These are phyloP conservation scores for Anoplolepis gracilipes DNA, from an alignment of 1,140 invertebrate genomes.

Conservation along the genomic window DNA sequence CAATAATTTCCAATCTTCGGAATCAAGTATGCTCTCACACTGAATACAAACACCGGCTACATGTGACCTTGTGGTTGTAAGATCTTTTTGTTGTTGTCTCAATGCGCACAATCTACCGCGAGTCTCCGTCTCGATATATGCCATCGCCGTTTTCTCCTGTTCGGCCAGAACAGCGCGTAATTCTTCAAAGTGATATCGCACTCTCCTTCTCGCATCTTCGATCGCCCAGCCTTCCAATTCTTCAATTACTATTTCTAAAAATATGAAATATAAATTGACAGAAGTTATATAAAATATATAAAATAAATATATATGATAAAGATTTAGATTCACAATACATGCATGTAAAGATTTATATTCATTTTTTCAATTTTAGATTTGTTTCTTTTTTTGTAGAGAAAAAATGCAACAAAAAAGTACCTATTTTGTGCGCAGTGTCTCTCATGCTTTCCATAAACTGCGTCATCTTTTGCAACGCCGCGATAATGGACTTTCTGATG, in stretches of 20 bases:
- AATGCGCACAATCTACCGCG: slow-evolving; percentile 87
- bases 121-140: slow-evolving; percentile 87
- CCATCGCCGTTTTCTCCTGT: slow-evolving; percentile 87
- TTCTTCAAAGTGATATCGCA: slow-evolving; percentile 87
- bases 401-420: slow-evolving; percentile 66
- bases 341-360: no score
- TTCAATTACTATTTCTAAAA: slow-evolving; percentile 82
- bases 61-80: slow-evolving; percentile 87
- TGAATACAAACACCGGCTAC: slow-evolving; percentile 87
- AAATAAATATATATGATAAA: neutral
- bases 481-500: slow-evolving; percentile 85
- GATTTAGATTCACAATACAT: no score
- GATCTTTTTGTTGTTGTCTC: slow-evolving; percentile 88
- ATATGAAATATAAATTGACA: neutral
- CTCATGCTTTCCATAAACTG: slow-evolving; percentile 88
- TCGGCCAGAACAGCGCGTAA: slow-evolving; percentile 86
- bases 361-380: no score
- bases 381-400: neutral
- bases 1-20: slow-evolving; percentile 87
- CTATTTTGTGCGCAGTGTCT: slow-evolving; percentile 86
- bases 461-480: slow-evolving; percentile 86
- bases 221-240: slow-evolving; percentile 82
- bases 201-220: slow-evolving; percentile 82
- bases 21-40: slow-evolving; percentile 87
- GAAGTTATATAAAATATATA: neutral